Evolutionary conservation across 2,113 vertebrate species (phyloP).

Genomic region (Paradisaea rubra): DNA sequence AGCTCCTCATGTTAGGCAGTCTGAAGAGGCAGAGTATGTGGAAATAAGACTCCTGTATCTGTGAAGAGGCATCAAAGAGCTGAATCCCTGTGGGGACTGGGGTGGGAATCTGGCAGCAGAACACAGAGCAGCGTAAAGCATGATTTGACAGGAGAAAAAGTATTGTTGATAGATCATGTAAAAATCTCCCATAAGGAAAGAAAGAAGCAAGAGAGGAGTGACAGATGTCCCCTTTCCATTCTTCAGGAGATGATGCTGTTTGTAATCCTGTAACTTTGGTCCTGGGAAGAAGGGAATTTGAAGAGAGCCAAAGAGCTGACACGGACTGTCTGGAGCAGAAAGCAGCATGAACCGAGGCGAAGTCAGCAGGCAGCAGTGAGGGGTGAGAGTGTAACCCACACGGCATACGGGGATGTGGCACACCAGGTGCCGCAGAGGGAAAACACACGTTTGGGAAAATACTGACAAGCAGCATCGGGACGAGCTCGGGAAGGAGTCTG

Average conservation of each 20-base stretch:
- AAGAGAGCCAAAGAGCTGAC: not conserved
- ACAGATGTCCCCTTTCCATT: not conserved
- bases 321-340: not conserved
- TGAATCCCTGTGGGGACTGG: not conserved
- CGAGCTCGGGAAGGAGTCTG: not conserved
- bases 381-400: not conserved
- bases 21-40: not conserved
- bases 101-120: not conserved
- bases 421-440: accelerated
- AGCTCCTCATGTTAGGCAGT: not conserved
- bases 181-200: not conserved
- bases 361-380: not conserved
- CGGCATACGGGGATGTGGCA: accelerated
- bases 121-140: not conserved
- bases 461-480: not conserved
- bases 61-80: not conserved
- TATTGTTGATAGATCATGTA: not conserved
- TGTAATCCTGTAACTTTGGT: not conserved
- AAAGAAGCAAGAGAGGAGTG: not conserved
- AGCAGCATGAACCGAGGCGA: accelerated
- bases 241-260: accelerated
- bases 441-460: accelerated
- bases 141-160: not conserved
- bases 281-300: not conserved
- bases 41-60: not conserved